phyloP scores from a whole-genome alignment of 2,797 vertebrate genomes.

The Xiphorhynchus erythropygius region DNA sequence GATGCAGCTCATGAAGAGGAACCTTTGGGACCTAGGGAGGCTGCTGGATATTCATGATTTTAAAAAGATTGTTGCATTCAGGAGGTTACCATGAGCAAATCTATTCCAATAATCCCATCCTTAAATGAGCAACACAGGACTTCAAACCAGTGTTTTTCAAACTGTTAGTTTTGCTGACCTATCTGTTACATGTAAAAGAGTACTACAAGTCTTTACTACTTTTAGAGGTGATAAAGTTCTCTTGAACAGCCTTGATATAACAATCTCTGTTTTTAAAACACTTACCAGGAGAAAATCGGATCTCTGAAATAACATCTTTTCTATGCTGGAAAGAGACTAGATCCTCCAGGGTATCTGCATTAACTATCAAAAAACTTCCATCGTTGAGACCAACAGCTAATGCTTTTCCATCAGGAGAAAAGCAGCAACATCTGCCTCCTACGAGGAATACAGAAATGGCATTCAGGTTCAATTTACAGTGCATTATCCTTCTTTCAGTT shows the following conservation, averaged over 20 bases:
- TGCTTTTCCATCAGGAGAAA: constrained; percentile 96
- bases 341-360: constrained; percentile 97
- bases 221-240: neutral
- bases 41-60: neutral
- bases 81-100: neutral
- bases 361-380: constrained; percentile 96
- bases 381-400: constrained; percentile 95
- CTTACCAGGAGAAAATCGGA: constrained; percentile 96
- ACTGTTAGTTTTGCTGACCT: neutral
- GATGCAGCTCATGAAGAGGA: neutral
- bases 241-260: neutral
- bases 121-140: neutral
- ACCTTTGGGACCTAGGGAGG: neutral
- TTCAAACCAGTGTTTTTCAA: neutral
- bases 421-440: constrained; percentile 97
- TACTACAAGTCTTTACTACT: neutral
- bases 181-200: neutral
- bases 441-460: constrained; percentile 11
- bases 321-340: constrained; percentile 98
- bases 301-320: constrained; percentile 96
- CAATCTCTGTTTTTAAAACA: neutral
- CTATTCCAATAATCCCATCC: neutral
- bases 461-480: neutral
- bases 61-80: neutral
- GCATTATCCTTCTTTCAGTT: neutral